Base-by-base conservation (phyloP, 2,113 vertebrate genomes). In the Ahaetulla prasina region DNA sequence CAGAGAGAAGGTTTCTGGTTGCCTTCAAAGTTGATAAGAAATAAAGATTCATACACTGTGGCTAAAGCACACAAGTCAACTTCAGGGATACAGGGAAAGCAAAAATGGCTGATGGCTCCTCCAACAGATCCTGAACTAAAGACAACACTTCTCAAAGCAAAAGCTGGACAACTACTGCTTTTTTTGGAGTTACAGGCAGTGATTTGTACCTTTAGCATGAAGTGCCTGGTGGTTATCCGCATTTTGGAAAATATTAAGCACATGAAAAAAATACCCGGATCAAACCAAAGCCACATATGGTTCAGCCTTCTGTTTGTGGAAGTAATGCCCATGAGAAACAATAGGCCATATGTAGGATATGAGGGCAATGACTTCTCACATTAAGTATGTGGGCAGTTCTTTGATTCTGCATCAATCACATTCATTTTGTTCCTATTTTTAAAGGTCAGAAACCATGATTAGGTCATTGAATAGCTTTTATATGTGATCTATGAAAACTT, bases 381-480 rank as follows among this genome's bases (percentile, higher is more conserved):
- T 74, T 50, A 30, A 45, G 4, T 22, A 60, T 25, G 60, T 35
- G 14, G 45, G 30, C 27, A 23, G 4, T 30, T 91, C 14, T 43
- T n/a, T 80, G 27, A 25, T 54, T 35, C 49, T 57, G 16, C 2
- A 39, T 87, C 54, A n/a, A 18, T 49, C 54, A 30, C 45, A 88
- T 55, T 96, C 94, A 93, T 27, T 11, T 91, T 23, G 90, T 53
- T 90, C 74, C 20, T 80, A 80, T 93, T 57, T 94, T 95, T 95
- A 96, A 96, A 96, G 95, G 94, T 90, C 8, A n/a, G 91, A 25
- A 85, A 94, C 93, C 93, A 84, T 91, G 89, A 91, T 93, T 87
- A 85, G 88, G 90, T 95, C 95, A 39, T 85, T 11, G 27, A 23
- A 14, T 10, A 57, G 53, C 30, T 89, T 89, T 60, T 92, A 30